These are phyloP conservation scores for Oriolus oriolus DNA, from an alignment of 2,113 vertebrate genomes.

Conservation along the genomic window DNA sequence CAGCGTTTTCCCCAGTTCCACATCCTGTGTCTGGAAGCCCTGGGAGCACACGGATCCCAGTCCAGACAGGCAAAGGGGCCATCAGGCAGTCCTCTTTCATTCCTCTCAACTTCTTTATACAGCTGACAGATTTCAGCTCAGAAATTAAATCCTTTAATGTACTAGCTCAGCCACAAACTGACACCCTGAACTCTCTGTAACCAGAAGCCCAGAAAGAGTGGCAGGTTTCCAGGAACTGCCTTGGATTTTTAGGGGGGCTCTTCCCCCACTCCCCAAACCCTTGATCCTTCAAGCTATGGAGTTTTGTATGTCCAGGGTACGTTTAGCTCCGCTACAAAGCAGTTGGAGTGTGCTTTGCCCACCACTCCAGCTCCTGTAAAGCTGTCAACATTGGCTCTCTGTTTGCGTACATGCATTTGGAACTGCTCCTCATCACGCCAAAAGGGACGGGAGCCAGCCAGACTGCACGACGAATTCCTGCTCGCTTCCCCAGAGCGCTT, in stretches of 20 bases:
- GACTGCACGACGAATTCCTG: slow-evolving; percentile 1
- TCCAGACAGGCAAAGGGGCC: not conserved
- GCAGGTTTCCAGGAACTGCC: not conserved
- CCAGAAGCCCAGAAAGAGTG: not conserved
- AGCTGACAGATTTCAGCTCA: slow-evolving; percentile 21
- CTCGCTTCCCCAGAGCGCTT: not conserved
- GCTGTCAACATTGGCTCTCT: slow-evolving; percentile 31
- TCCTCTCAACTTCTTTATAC: not conserved
- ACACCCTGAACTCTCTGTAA: not conserved
- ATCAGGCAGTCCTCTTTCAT: not conserved
- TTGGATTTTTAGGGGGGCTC: not conserved
- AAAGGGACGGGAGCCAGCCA: slow-evolving; percentile 22
- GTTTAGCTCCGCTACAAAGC: not conserved
- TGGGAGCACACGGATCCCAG: not conserved
- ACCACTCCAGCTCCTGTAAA: slow-evolving; percentile 21
- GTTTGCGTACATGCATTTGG: slow-evolving; percentile 25
- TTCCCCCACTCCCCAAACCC: not conserved
- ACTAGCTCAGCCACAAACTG: not conserved
- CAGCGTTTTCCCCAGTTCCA: not conserved
- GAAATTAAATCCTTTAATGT: slow-evolving; percentile 32
- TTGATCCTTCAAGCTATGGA: not conserved
- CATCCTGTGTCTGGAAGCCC: not conserved
- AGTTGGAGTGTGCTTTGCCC: not conserved
- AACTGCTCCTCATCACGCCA: slow-evolving; percentile 9
- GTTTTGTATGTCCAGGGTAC: not conserved